Evolutionary conservation across 2,113 vertebrate species (phyloP), one percentile per base, ranked within the genome.

Genomic region (Mobula birostris): DNA sequence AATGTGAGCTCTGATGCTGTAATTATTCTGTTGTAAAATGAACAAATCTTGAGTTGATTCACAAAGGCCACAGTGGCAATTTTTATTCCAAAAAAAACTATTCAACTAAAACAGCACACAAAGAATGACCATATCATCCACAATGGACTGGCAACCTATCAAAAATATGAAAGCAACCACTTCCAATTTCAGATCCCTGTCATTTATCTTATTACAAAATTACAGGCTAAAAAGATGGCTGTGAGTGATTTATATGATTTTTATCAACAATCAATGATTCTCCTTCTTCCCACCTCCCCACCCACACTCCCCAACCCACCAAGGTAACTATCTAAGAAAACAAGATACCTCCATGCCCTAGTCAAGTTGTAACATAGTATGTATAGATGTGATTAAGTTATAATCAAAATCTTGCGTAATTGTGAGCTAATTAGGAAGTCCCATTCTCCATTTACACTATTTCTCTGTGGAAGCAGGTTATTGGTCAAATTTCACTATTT

Each of bases 101-200:
- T 72, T 68, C 87, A 66, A 61, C 87, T 72, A n/a, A 61, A 11
- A 92, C 24, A 7, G n/a, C 70, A 70, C 1, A 72, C 17, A 63
- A 15, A 68, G 27, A 17, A 63, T 48, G 7, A 2, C 66, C 68
- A 36, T 36, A 68, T 91, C 63, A 70, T 21, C 63, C 32, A n/a
- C 63, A 8, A 11, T 90, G 32, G 15, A 32, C 61, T 91, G 63
- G n/a, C n/a, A 91, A 70, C 63, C 17, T 91, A 70, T 70, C 61
- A 92, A 40, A 70, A 7, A 63, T 17, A 70, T 92, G 88, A 92
- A 70, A n/a, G 36, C 88, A 92, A 36, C 66, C 15, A 92, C 88
- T 40, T 36, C 17, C 36, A 32, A 92, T 63, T 70, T 92, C 88
- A 92, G 7, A 17, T 32, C 32, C 0, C 32, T 92, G 66, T 9